Evolutionary conservation across 2,113 vertebrate genomes (phyloP).

Genomic region (Cryptomyrus ogoouensis): DNA sequence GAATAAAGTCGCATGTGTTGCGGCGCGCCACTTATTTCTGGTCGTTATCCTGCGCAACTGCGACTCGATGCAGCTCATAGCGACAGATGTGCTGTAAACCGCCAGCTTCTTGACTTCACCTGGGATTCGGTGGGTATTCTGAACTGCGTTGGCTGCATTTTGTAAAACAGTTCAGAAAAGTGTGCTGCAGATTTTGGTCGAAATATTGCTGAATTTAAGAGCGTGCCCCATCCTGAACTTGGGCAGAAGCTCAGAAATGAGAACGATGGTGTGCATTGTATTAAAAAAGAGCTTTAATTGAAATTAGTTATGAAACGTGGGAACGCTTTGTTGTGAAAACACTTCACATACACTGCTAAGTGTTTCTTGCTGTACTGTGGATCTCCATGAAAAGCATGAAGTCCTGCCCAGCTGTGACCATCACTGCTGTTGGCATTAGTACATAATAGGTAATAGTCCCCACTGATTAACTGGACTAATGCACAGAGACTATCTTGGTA

Average conservation of each 20-base stretch:
- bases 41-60: neutral
- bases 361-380: neutral
- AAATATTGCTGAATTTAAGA: neutral
- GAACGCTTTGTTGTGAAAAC: neutral
- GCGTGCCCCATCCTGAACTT: neutral
- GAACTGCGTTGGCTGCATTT: neutral
- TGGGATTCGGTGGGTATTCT: neutral
- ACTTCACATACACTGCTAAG: neutral
- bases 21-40: neutral
- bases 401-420: neutral
- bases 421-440: neutral
- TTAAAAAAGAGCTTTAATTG: neutral
- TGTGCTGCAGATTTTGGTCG: neutral
- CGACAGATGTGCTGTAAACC: neutral
- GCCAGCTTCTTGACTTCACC: neutral
- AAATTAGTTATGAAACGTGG: neutral
- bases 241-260: neutral
- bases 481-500: neutral
- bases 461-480: neutral
- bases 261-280: neutral
- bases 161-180: neutral
- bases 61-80: neutral
- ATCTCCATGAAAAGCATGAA: no score
- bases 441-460: neutral
- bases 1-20: neutral